Base-by-base conservation (phyloP, 2,797 vertebrate genomes). In the Alfaro cultratus region DNA sequence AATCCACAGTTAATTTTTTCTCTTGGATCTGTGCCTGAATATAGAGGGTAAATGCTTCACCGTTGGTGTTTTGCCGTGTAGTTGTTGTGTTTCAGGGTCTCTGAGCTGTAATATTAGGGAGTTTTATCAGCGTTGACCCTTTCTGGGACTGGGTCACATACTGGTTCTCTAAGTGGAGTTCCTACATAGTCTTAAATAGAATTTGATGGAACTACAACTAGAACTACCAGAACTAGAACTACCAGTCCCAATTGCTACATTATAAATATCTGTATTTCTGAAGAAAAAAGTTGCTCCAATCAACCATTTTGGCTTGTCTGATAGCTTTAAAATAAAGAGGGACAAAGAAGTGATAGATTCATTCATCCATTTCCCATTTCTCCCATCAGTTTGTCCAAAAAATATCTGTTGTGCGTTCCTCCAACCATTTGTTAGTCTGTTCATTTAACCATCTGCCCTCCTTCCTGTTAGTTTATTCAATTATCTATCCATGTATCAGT, bases 21-120 rank as follows among this genome's bases (percentile, higher is more conserved):
- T 29, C 60, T 39, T 60, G 16, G 62, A 62, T 82, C 80, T 73
- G 53, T 45, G 55, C 31, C 29, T 74, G 15, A 71, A 64, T 31
- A 73, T 1, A 0, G 41, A 13, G 47, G 26, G 5, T 18, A 67
- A 64, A 31, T 45, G 12, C 39, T 16, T 16, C 31, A 13, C 15
- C 21, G 26, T 6, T 62, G 16, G 8, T 9, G 41, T 62, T 3
- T 31, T 34, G n/a, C 55, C 6, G 9, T 21, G 9, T 45, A 34
- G n/a, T 21, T 12, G 46, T 51, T n/a, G 23, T 51, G 53, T 57
- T 75, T 34, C 9, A 70, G 39, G 57, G 34, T 77, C 72, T 23
- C 3, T 39, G 53, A 73, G 45, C 68, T 29, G 8, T 31, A 10
- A 26, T 29, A 18, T 70, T 36, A 21, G 2, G 70, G 36, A 13